phyloP scores from a whole-genome alignment of 2,797 vertebrate genomes.

The Dendrocincla fuliginosa region DNA sequence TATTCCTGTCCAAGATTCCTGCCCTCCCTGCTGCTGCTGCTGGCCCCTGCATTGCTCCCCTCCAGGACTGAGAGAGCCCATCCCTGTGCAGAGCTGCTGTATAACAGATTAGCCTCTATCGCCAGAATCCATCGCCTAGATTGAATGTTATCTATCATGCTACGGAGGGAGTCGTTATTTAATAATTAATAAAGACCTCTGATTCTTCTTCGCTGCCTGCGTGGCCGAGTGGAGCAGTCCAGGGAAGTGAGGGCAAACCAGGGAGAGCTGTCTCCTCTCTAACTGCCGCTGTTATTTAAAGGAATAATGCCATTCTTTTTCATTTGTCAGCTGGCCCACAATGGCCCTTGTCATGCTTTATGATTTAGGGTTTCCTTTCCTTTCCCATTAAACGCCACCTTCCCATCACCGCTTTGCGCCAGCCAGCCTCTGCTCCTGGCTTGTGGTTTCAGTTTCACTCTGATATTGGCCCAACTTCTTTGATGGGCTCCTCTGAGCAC shows the following conservation, averaged over 20 bases:
- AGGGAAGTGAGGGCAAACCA: conserved; percentile 57
- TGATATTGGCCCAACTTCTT: conserved; percentile 73
- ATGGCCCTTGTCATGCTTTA: conserved; percentile 78
- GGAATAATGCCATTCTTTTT: conserved; percentile 83
- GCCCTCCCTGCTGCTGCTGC: neutral
- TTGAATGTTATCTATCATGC: conserved; percentile 73
- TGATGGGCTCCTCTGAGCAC: conserved; percentile 73
- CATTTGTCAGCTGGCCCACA: conserved; percentile 80
- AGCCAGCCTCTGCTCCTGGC: conserved; percentile 64
- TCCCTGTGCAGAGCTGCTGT: neutral
- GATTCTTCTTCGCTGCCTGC: conserved; percentile 64
- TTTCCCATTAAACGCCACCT: conserved; percentile 81
- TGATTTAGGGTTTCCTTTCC: conserved; percentile 83
- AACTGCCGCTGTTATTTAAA: conserved; percentile 83
- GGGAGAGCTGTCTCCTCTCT: conserved; percentile 70
- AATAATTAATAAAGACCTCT: conserved; percentile 92
- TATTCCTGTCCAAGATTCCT: neutral
- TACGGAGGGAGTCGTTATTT: conserved; percentile 77
- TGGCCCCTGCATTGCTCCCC: neutral
- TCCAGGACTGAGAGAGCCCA: neutral
- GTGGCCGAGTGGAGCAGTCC: conserved; percentile 41
- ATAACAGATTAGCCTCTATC: conserved; percentile 58
- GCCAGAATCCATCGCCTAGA: conserved; percentile 59
- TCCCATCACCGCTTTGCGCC: conserved; percentile 49
- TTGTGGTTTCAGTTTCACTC: conserved; percentile 62